Base-by-base conservation (phyloP, 2,113 vertebrate genomes). In the Pygoscelis antarcticus region DNA sequence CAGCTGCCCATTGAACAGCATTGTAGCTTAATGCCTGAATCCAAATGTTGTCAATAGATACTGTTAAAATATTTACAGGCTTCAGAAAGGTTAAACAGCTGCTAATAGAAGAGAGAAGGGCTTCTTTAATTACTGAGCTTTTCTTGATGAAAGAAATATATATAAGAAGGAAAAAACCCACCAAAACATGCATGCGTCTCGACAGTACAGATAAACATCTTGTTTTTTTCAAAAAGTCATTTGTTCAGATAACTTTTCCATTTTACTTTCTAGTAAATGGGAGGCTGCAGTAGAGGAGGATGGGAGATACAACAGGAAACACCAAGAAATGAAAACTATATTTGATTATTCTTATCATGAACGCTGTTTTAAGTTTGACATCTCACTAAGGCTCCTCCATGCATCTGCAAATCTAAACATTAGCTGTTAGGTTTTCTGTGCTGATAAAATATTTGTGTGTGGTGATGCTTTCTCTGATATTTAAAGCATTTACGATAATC, bases 41-140 rank as follows among this genome's bases (percentile, higher is more conserved):
- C 70, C 66, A 83, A 87, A 42, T 58, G 78, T 62, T 94, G 62
- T 79, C 81, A 89, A 6, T 57, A 92, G 92, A 87, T 49, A 47
- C 78, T 87, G 65, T 61, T 96, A 77, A 96, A 97, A 97, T 93
- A 95, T 96, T 97, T 91, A 95, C 75, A 82, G 42, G 29, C 57
- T 79, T 92, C 29, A 64, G 83, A 76, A 95, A 91, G 77, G 80
- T 88, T 92, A 68, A 96, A 87, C 38, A 92, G 64, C 55, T 97
- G 61, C 61, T 36, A 47, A 47, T 16, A 40, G n/a, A 60, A 65
- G 25, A 74, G 36, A 70, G 51, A 79, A 78, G 27, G 79, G 40
- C 77, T 82, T 40, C 51, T 91, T 93, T 83, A 80, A 72, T 96
- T 96, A 77, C 54, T 38, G 75, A 90, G 14, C 38, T 89, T 89